A percentile compares a stretch with the other conserved stretches of the same genome.
Evolutionary conservation across 2,888 invertebrate genomes (phyloP).

Genomic region (Bugulina stolonifera): DNA sequence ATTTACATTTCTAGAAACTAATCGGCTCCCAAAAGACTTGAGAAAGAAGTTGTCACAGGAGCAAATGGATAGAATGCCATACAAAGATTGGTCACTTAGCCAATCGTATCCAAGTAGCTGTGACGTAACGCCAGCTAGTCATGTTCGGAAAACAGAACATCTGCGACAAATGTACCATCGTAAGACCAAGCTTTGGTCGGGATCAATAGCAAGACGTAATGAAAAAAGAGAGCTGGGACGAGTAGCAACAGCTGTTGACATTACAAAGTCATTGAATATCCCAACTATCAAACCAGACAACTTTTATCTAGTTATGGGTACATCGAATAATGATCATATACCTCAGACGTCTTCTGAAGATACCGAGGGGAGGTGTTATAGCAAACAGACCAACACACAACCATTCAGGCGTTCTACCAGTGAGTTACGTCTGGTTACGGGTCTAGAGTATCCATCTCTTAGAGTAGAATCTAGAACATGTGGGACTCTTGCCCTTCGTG

Average conservation of each 20-base stretch:
- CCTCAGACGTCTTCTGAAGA: no score
- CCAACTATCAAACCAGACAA: neutral
- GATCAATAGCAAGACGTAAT: neutral
- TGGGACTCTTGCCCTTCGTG: no score
- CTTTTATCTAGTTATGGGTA: neutral
- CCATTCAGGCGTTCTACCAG: neutral
- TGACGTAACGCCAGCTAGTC: neutral
- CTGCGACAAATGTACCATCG: neutral
- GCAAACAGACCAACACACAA: neutral
- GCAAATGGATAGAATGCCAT: neutral
- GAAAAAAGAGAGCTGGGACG: neutral
- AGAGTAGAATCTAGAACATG: no score
- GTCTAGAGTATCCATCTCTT: neutral
- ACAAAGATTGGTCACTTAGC: no score
- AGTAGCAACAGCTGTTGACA: neutral
- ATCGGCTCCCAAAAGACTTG: neutral
- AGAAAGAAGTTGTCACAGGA: conserved; percentile 10
- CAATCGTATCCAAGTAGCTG: neutral
- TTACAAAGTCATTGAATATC: neutral
- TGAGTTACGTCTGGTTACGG: neutral
- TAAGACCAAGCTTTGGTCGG: conserved; percentile 15
- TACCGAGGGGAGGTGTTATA: no score
- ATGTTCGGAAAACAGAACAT: neutral
- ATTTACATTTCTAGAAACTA: conserved; percentile 4
- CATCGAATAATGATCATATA: no score